Evolutionary conservation across 2,888 invertebrate species (phyloP).

Genomic region (Pterostichus madidus): DNA sequence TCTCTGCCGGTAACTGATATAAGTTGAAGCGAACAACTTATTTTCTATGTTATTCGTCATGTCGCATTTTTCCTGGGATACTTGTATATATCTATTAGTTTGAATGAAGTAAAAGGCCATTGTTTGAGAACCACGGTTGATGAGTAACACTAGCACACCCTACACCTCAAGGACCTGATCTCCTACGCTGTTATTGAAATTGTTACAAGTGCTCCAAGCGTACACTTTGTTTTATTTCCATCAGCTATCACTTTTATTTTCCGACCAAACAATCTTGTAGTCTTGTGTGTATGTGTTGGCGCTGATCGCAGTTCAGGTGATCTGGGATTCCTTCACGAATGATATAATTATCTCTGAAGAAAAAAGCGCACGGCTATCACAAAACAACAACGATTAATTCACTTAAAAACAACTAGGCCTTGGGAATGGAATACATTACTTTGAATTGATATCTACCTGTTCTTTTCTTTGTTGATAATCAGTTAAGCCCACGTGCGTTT

Average conservation of each 20-base stretch:
- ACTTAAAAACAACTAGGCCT: slow-evolving; percentile 54
- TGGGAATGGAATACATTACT: slow-evolving; percentile 52
- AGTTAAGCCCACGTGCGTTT: slow-evolving; percentile 43
- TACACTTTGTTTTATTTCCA: slow-evolving; percentile 47
- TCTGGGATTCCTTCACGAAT: slow-evolving; percentile 56
- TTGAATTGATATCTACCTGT: slow-evolving; percentile 42
- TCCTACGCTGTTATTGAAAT: slow-evolving; percentile 66
- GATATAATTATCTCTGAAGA: slow-evolving; percentile 53
- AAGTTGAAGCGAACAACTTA: no score
- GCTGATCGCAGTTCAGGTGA: not conserved
- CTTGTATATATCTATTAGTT: no score
- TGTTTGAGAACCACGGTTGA: slow-evolving; percentile 51
- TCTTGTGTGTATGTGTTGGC: not conserved
- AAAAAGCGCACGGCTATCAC: slow-evolving; percentile 35
- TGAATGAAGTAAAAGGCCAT: not conserved
- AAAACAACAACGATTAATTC: slow-evolving; percentile 50
- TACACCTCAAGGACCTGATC: slow-evolving; percentile 35
- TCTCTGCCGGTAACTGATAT: no score
- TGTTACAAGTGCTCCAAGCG: slow-evolving; percentile 51
- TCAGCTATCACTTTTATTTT: slow-evolving; percentile 57
- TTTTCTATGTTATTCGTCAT: no score
- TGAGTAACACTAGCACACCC: slow-evolving; percentile 41
- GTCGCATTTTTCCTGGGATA: no score
- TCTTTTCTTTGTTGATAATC: slow-evolving; percentile 27
- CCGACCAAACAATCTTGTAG: slow-evolving; percentile 42